These are phyloP conservation scores for Hassar affinis DNA, from an alignment of 2,113 vertebrate genomes.

Conservation along the genomic window DNA sequence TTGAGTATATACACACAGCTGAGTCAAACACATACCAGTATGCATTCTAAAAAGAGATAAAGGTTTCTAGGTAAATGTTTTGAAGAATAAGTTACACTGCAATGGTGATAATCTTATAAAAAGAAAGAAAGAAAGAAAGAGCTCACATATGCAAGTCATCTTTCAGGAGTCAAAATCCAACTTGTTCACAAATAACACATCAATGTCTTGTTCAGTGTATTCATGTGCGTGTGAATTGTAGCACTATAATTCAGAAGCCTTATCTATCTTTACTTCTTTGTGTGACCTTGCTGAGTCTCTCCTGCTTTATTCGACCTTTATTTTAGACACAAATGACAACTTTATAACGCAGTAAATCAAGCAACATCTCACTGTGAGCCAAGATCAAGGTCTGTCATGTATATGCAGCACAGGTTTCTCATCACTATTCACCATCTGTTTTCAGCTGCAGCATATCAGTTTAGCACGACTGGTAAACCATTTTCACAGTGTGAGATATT, in stretches of 20 bases:
- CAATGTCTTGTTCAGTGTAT: background rate
- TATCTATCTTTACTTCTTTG: background rate
- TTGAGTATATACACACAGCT: background rate
- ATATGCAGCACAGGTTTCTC: background rate
- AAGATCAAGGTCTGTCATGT: background rate
- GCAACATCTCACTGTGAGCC: background rate
- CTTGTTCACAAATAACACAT: background rate
- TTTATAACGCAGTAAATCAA: constrained; percentile 14
- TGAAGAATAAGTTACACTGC: background rate
- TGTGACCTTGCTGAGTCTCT: background rate
- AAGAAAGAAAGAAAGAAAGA: background rate
- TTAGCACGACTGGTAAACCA: background rate
- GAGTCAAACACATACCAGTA: background rate
- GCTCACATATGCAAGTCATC: background rate
- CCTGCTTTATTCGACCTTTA: background rate
- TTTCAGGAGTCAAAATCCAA: background rate
- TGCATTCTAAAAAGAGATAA: too few relatives aligned
- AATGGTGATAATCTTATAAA: background rate
- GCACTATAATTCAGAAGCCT: background rate
- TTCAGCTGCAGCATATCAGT: background rate
- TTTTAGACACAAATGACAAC: constrained; percentile 14
- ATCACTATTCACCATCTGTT: constrained; percentile 3
- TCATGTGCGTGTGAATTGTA: background rate
- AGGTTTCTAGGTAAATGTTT: background rate
- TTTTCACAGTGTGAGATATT: background rate